Conservation (phyloP, 2,113 vertebrate species). For the Egretta garzetta region DNA sequence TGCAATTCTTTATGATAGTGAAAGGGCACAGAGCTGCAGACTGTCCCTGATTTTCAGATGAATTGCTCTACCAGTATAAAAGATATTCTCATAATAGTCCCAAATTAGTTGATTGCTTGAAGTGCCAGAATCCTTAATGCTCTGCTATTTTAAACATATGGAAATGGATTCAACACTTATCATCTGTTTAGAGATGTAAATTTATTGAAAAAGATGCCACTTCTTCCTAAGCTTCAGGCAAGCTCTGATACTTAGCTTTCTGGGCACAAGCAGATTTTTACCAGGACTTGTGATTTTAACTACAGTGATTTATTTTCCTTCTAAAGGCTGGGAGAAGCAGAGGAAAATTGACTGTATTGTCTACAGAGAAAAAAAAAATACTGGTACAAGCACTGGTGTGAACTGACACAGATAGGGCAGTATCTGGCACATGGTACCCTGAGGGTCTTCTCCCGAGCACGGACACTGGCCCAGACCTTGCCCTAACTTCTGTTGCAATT, state of each 20-base stretch:
- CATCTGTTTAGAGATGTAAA: conserved; percentile 64
- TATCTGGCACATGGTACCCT: background rate
- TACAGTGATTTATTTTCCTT: conserved; percentile 7
- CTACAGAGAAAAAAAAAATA: background rate
- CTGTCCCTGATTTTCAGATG: conserved; percentile 8
- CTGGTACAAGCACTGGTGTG: background rate
- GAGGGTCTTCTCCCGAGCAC: background rate
- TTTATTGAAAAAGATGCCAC: conserved; percentile 57
- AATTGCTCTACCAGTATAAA: conserved; percentile 19
- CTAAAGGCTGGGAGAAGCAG: background rate
- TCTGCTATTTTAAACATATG: conserved; percentile 66
- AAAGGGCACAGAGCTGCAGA: background rate
- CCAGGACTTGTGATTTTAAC: background rate
- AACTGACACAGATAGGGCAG: background rate
- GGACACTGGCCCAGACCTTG: background rate
- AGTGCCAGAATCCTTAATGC: conserved; percentile 52
- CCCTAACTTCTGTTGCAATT: background rate
- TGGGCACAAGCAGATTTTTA: conserved; percentile 29
- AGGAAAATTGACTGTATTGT: background rate
- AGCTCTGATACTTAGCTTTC: conserved; percentile 34
- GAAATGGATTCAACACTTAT: conserved; percentile 58
- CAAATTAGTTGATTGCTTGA: conserved; percentile 61
- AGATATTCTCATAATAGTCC: conserved; percentile 44
- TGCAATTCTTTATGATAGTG: background rate
- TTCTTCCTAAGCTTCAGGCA: conserved; percentile 49